Evolutionary conservation across 2,888 invertebrate genomes (phyloP).

Genomic region (Conistra vaccinii): DNA sequence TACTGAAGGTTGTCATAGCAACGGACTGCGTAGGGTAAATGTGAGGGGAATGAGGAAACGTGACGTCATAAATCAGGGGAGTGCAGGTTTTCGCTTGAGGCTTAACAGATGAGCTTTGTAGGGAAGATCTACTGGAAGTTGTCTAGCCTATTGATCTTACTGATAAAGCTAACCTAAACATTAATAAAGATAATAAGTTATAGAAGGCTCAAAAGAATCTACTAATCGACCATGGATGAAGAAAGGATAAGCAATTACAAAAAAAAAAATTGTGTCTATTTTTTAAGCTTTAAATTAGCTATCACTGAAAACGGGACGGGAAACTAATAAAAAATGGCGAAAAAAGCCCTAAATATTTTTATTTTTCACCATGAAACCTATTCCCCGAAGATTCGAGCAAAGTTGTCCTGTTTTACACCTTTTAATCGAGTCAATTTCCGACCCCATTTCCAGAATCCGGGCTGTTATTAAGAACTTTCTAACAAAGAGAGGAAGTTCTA

Average conservation of each 20-base stretch:
- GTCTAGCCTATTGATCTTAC: not conserved
- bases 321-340: too few species aligned
- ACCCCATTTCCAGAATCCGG: not conserved
- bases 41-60: slow-evolving; percentile 10
- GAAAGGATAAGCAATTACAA: too few species aligned
- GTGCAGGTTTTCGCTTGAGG: slow-evolving; percentile 7
- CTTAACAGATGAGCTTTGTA: not conserved
- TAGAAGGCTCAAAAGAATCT: too few species aligned
- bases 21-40: slow-evolving; percentile 38
- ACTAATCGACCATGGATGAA: too few species aligned
- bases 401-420: not conserved
- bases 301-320: too few species aligned
- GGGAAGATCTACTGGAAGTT: not conserved
- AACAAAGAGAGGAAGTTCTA: slow-evolving; percentile 1
- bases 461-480: slow-evolving; percentile 7
- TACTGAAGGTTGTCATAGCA: slow-evolving; percentile 43
- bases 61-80: slow-evolving; percentile 44
- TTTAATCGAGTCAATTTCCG: slow-evolving; percentile 1
- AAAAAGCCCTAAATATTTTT: too few species aligned
- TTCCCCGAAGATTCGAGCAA: not conserved
- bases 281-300: too few species aligned
- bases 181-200: too few species aligned
- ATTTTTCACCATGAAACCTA: too few species aligned
- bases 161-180: too few species aligned
- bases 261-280: too few species aligned